A percentile compares a stretch with the other conserved stretches of the same genome.
Conservation (phyloP, 1,140 invertebrate genomes). For the Caenorhabditis brenneri region DNA sequence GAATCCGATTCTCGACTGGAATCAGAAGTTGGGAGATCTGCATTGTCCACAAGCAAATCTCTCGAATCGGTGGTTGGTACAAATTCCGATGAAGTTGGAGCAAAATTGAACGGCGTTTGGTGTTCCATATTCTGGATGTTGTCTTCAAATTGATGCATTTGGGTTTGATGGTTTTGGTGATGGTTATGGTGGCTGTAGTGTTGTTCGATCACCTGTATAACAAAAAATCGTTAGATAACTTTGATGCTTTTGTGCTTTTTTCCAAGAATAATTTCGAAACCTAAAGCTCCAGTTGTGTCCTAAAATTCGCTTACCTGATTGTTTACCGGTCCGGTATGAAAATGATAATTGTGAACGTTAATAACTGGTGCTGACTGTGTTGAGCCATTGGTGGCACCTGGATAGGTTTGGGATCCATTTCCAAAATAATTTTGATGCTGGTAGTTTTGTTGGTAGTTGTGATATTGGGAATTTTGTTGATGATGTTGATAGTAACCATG, state of each 20-base stretch:
- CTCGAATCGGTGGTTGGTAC: neutral
- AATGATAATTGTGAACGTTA: slow-evolving; percentile 25
- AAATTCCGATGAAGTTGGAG: neutral
- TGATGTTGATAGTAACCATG: neutral
- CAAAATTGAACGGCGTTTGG: neutral
- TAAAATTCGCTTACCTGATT: neutral
- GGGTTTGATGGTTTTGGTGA: neutral
- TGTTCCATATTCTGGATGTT: neutral
- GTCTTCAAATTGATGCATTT: neutral
- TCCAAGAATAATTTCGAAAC: too few species aligned
- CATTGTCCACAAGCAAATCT: neutral
- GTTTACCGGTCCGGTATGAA: slow-evolving; percentile 22
- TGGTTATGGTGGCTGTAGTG: slow-evolving; percentile 30
- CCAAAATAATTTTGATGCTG: neutral
- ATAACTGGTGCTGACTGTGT: too few species aligned
- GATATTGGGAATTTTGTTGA: neutral
- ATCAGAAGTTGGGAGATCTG: neutral
- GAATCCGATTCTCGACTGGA: too few species aligned
- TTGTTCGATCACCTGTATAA: neutral
- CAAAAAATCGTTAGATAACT: too few species aligned
- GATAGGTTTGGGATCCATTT: neutral
- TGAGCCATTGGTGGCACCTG: too few species aligned
- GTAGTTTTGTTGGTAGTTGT: neutral
- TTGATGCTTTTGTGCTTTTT: too few species aligned
- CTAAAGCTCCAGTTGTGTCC: neutral